Evolutionary conservation across 2,113 vertebrate species (phyloP).

Genomic region (Phoenicopterus ruber): DNA sequence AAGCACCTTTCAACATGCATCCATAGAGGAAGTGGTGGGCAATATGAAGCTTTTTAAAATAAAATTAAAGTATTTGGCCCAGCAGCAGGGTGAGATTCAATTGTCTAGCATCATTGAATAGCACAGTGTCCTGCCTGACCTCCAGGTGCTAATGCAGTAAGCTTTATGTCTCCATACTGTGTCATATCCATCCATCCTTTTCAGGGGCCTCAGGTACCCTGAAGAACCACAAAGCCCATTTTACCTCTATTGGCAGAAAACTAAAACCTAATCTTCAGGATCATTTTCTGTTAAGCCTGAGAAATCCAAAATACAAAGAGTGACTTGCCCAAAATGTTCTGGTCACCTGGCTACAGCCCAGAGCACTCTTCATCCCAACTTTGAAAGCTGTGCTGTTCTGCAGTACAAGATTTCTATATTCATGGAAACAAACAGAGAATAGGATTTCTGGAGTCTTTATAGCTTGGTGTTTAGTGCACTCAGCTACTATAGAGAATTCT

Average conservation of each 20-base stretch:
- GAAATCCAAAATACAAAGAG: background rate
- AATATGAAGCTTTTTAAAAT: background rate
- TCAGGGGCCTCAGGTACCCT: background rate
- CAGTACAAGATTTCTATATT: background rate
- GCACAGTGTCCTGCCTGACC: background rate
- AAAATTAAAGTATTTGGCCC: background rate
- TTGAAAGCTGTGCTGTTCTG: background rate
- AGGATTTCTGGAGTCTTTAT: background rate
- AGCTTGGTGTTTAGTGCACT: background rate
- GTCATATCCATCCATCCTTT: background rate
- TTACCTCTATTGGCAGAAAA: background rate
- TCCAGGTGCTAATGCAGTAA: background rate
- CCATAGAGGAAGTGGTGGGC: background rate
- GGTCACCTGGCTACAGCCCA: background rate
- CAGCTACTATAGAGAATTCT: background rate
- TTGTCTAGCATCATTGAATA: background rate
- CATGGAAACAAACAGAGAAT: background rate
- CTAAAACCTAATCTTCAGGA: background rate
- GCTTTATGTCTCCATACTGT: background rate
- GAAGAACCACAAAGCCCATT: background rate
- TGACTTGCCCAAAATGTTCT: background rate
- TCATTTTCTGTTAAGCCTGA: background rate
- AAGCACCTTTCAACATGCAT: background rate
- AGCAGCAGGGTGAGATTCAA: background rate
- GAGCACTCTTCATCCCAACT: background rate